Percentiles rank a stretch among this genome's conserved stretches.
phyloP scores from a whole-genome alignment of 2,888 invertebrate species.

The Nasonovia ribisnigri region DNA sequence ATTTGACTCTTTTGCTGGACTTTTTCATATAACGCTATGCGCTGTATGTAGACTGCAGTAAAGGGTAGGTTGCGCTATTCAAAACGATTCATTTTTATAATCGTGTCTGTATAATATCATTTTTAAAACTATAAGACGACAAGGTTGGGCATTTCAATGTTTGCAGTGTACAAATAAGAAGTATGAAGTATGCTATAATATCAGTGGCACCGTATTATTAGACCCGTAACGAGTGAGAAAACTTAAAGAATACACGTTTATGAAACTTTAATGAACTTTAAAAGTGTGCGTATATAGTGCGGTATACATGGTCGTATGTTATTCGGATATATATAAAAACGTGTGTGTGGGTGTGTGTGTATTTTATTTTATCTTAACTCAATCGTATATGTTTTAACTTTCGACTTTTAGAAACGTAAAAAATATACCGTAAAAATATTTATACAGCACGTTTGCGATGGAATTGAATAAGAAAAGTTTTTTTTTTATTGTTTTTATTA shows the following conservation, averaged over 20 bases:
- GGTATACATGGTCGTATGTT: not conserved
- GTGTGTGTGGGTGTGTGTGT: not conserved
- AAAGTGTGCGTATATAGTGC: slow-evolving; percentile 16
- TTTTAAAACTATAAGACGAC: not conserved
- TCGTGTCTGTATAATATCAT: not conserved
- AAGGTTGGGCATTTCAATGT: not conserved
- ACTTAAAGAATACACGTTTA: slow-evolving; percentile 46
- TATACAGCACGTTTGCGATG: not conserved
- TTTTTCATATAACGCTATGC: not conserved
- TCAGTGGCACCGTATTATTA: not conserved
- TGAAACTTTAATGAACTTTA: slow-evolving; percentile 50
- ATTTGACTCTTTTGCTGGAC: not conserved
- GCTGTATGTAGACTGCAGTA: not conserved
- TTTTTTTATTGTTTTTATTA: not conserved
- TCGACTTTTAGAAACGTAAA: not conserved
- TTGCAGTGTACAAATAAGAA: not conserved
- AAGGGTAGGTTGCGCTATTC: not conserved
- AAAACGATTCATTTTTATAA: slow-evolving; percentile 21
- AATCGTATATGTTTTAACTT: slow-evolving; percentile 10
- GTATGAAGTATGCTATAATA: not conserved
- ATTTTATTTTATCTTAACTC: slow-evolving; percentile 32
- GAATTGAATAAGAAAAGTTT: not conserved
- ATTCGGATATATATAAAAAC: not conserved
- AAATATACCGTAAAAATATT: slow-evolving; percentile 26
- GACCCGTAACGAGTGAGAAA: slow-evolving; percentile 17